Evolutionary conservation across 1,140 invertebrate genomes (phyloP).

Genomic region (Pteromalus puparum): DNA sequence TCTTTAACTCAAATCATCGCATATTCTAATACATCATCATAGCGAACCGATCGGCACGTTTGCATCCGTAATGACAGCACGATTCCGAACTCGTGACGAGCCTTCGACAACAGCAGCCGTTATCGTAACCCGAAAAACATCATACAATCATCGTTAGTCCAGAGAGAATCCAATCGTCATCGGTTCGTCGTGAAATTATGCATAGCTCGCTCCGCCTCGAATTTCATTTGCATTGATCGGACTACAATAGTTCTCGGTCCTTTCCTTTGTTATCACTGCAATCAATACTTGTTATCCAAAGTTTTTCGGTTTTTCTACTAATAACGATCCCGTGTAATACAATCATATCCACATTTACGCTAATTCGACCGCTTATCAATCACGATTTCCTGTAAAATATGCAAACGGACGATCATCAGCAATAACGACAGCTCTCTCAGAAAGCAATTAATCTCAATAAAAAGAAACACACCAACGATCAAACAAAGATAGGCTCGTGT

Average conservation of each 20-base stretch:
- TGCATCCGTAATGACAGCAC: no score
- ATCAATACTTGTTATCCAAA: neutral
- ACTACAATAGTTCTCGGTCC: neutral
- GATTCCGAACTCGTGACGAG: no score
- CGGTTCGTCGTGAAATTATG: neutral
- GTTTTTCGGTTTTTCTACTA: no score
- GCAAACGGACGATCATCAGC: no score
- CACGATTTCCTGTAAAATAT: no score
- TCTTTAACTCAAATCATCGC: no score
- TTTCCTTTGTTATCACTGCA: neutral
- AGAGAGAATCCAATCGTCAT: constrained; percentile 17
- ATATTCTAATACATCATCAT: no score
- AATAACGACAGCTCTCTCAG: no score
- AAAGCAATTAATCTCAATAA: neutral
- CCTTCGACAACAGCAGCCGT: neutral
- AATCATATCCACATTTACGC: no score
- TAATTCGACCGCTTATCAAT: no score
- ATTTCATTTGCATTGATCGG: neutral
- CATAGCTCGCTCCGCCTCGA: neutral
- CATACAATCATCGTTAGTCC: constrained; percentile 18
- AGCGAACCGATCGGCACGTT: no score
- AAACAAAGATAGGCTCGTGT: neutral
- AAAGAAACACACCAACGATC: neutral
- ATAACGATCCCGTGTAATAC: no score
- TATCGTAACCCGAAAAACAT: neutral